These are phyloP conservation scores for Sinocyclocheilus maitianheensis DNA, from an alignment of 2,113 vertebrate species.

Conservation along the genomic window DNA sequence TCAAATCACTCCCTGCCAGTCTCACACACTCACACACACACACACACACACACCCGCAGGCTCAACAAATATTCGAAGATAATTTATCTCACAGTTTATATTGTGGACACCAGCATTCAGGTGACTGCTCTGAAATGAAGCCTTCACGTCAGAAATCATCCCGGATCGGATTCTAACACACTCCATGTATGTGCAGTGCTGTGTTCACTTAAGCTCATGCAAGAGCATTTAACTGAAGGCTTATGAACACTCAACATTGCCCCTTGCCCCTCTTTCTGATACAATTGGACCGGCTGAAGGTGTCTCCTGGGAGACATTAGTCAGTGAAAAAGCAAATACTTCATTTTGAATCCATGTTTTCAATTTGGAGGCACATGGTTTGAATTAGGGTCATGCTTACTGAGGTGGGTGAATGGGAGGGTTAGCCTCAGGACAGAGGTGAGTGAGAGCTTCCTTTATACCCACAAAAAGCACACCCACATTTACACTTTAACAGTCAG, in stretches of 20 bases:
- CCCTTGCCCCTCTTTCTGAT: conserved; percentile 55
- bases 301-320: conserved; percentile 60
- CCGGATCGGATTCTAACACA: conserved; percentile 30
- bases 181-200: conserved; percentile 28
- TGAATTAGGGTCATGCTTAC: conserved; percentile 58
- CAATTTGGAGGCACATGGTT: conserved; percentile 61
- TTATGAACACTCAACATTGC: conserved; percentile 43
- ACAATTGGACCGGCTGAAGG: conserved; percentile 44
- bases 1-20: conserved; percentile 27
- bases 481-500: conserved; percentile 41
- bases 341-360: conserved; percentile 62
- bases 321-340: conserved; percentile 63
- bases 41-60: conserved; percentile 13
- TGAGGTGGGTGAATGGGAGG: conserved; percentile 51
- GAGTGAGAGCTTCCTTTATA: conserved; percentile 52
- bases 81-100: conserved; percentile 41
- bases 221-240: conserved; percentile 47
- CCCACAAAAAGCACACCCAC: conserved; percentile 45
- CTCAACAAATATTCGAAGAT: conserved; percentile 38
- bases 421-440: conserved; percentile 57
- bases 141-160: conserved; percentile 3
- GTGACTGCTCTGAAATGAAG: conserved; percentile 14
- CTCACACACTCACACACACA: background rate
- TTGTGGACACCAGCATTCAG: background rate
- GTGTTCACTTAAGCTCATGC: conserved; percentile 46